A percentile compares a stretch with the other conserved stretches of the same genome.
phyloP scores from a whole-genome alignment of 2,113 vertebrate genomes.

The Genyomyrus donnyi region DNA sequence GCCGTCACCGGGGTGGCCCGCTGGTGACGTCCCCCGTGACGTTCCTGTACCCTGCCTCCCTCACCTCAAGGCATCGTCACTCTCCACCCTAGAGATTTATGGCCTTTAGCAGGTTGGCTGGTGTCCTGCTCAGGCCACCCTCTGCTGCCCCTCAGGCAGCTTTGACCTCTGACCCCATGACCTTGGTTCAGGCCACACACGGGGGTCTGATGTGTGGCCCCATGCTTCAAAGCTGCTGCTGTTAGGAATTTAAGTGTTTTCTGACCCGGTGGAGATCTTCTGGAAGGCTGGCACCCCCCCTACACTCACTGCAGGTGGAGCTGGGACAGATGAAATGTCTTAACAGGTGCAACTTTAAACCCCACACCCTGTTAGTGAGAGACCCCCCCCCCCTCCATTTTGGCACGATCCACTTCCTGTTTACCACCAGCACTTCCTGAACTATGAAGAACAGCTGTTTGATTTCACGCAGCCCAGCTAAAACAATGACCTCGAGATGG shows the following conservation, averaged over 20 bases:
- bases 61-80: neutral
- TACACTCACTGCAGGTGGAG: neutral
- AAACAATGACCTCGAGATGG: neutral
- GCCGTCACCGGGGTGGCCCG: neutral
- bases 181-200: neutral
- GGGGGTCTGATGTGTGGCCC: neutral
- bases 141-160: neutral
- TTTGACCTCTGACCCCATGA: neutral
- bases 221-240: neutral
- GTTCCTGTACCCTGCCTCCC: neutral
- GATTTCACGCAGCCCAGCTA: slow-evolving; percentile 29
- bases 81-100: neutral
- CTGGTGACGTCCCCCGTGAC: neutral
- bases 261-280: neutral
- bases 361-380: neutral
- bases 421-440: neutral
- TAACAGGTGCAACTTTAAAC: slow-evolving; percentile 10
- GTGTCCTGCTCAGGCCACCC: neutral
- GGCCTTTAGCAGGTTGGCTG: neutral
- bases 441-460: slow-evolving; percentile 31
- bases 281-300: neutral
- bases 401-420: neutral
- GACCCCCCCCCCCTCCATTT: neutral
- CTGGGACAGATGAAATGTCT: neutral
- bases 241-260: neutral